phyloP scores from a whole-genome alignment of 2,797 vertebrate genomes.

The Neostethus bicornis region DNA sequence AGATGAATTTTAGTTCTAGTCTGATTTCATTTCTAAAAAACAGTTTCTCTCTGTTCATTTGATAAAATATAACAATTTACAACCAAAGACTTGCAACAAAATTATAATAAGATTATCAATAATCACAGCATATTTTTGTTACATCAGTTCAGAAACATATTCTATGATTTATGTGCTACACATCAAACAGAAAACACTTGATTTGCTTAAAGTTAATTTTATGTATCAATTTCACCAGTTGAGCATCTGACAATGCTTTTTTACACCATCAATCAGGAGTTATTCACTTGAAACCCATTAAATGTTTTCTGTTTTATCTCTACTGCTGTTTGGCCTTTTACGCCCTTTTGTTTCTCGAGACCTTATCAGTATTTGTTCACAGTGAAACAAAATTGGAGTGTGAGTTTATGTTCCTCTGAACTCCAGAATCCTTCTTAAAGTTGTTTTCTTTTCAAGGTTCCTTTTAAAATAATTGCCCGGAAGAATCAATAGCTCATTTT shows the following conservation, averaged over 20 bases:
- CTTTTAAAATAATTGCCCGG: slow-evolving; percentile 56
- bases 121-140: too few relatives aligned
- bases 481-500: slow-evolving; percentile 68
- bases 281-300: slow-evolving; percentile 24
- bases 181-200: neutral
- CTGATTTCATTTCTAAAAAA: too few relatives aligned
- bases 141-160: too few relatives aligned
- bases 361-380: slow-evolving; percentile 4
- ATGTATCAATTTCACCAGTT: slow-evolving; percentile 16
- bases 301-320: slow-evolving; percentile 8
- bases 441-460: slow-evolving; percentile 42
- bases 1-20: too few relatives aligned
- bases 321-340: slow-evolving; percentile 2
- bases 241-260: slow-evolving; percentile 9
- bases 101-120: too few relatives aligned
- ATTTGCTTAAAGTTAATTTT: neutral
- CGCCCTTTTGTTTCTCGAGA: neutral
- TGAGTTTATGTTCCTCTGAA: slow-evolving; percentile 5
- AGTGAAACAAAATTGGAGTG: slow-evolving; percentile 2
- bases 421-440: slow-evolving; percentile 34
- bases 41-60: too few relatives aligned
- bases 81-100: too few relatives aligned
- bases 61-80: too few relatives aligned
- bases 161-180: too few relatives aligned
- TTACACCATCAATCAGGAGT: slow-evolving; percentile 8